These are phyloP conservation scores for Leptatherina wallacei DNA, from an alignment of 2,797 vertebrate genomes.

Conservation along the genomic window DNA sequence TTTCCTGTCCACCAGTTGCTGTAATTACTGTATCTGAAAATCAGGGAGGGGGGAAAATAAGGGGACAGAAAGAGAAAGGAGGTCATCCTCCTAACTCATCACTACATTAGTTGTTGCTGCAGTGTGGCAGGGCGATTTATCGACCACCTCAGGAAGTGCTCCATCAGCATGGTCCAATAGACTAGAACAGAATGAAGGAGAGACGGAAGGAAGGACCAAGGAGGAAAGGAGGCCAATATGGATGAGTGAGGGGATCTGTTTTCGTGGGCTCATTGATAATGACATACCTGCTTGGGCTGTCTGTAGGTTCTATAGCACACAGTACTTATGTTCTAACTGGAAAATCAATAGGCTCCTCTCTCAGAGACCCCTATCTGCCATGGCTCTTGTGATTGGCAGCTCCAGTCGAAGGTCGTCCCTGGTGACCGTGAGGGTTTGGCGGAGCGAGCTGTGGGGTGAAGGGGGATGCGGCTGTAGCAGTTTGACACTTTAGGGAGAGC, in stretches of 20 bases:
- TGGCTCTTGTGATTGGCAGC: slow-evolving; percentile 91
- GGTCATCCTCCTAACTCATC: slow-evolving; percentile 67
- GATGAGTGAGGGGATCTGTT: slow-evolving; percentile 87
- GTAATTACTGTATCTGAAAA: slow-evolving; percentile 59
- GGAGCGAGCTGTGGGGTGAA: slow-evolving; percentile 52
- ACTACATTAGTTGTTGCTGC: slow-evolving; percentile 79
- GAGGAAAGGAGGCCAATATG: slow-evolving; percentile 84
- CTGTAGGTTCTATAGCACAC: slow-evolving; percentile 95
- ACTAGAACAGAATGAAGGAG: slow-evolving; percentile 48
- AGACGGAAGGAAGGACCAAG: slow-evolving; percentile 35
- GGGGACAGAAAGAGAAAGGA: slow-evolving; percentile 45
- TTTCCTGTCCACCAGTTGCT: slow-evolving; percentile 58
- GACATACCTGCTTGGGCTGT: slow-evolving; percentile 97
- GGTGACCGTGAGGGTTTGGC: slow-evolving; percentile 84
- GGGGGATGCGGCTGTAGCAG: slow-evolving; percentile 57
- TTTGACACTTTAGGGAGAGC: slow-evolving; percentile 93
- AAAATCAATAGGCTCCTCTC: slow-evolving; percentile 97
- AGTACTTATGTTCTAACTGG: slow-evolving; percentile 98
- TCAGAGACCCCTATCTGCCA: slow-evolving; percentile 90
- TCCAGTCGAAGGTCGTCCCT: slow-evolving; percentile 80
- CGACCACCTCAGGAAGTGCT: slow-evolving; percentile 86
- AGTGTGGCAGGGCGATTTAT: slow-evolving; percentile 92
- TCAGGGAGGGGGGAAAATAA: slow-evolving; percentile 27
- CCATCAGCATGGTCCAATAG: slow-evolving; percentile 86
- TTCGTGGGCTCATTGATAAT: slow-evolving; percentile 97